Conservation (phyloP, 2,113 vertebrate genomes). For the Bubo blakistoni region DNA sequence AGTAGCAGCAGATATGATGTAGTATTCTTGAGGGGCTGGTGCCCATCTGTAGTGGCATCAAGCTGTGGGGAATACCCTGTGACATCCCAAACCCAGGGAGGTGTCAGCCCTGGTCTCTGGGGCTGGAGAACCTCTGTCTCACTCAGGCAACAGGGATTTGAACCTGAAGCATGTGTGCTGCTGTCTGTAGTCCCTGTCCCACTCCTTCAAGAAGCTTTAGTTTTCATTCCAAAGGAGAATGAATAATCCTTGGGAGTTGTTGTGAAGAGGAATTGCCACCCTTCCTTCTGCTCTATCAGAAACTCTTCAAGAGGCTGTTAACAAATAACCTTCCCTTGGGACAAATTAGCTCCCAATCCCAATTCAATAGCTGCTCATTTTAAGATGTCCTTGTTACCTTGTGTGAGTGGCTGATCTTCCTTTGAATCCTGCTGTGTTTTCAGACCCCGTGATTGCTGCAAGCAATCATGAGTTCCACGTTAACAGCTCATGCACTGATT, state of each 20-base stretch:
- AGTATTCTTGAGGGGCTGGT: background rate
- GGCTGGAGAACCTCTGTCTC: background rate
- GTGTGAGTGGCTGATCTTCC: background rate
- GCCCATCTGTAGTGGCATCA: background rate
- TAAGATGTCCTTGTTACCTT: background rate
- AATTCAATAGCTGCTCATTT: background rate
- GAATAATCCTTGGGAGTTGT: background rate
- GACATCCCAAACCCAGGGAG: background rate
- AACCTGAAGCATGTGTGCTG: background rate
- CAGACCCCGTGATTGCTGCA: background rate
- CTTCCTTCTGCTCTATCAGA: background rate
- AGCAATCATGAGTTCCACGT: background rate
- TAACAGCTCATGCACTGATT: background rate
- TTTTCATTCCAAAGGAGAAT: background rate
- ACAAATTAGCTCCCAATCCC: slow-evolving; percentile 4
- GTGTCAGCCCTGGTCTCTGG: background rate
- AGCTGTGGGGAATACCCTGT: background rate
- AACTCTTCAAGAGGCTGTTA: background rate
- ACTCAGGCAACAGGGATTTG: background rate
- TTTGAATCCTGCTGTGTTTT: background rate
- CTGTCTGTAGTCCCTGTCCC: background rate
- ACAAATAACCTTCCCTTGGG: background rate
- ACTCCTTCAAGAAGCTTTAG: background rate
- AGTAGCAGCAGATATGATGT: background rate
- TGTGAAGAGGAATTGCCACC: background rate